Evolutionary conservation across 2,113 vertebrate species (phyloP).

Genomic region (Haemorhous mexicanus): DNA sequence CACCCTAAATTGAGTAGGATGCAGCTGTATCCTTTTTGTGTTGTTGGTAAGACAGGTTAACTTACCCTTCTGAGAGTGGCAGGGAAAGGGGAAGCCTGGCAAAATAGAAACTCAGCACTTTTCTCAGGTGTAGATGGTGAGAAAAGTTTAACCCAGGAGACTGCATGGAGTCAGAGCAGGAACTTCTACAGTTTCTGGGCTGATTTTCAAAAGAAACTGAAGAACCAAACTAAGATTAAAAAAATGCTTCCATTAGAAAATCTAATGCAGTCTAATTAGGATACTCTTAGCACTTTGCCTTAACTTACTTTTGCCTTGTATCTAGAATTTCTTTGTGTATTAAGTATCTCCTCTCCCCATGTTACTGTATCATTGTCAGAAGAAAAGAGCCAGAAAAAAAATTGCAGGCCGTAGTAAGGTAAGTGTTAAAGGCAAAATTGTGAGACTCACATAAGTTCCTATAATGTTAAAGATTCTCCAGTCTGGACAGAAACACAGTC

Average conservation of each 20-base stretch:
- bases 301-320: neutral
- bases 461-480: neutral
- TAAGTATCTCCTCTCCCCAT: neutral
- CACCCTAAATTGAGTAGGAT: neutral
- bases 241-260: neutral
- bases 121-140: neutral
- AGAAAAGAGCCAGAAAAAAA: neutral
- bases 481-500: neutral
- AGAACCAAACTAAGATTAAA: neutral
- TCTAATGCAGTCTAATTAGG: neutral
- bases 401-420: neutral
- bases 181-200: neutral
- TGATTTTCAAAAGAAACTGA: neutral
- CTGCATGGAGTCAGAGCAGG: neutral
- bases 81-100: neutral
- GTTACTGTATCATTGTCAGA: neutral
- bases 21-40: neutral
- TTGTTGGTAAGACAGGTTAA: neutral
- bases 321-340: neutral
- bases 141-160: constrained; percentile 36
- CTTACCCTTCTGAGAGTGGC: neutral
- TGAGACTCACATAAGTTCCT: neutral
- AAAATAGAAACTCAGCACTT: neutral
- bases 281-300: neutral
- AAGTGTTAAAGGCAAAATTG: neutral